These are phyloP conservation scores for Aphaenogaster ashmeadi DNA, from an alignment of 1,140 invertebrate species.

Conservation along the genomic window DNA sequence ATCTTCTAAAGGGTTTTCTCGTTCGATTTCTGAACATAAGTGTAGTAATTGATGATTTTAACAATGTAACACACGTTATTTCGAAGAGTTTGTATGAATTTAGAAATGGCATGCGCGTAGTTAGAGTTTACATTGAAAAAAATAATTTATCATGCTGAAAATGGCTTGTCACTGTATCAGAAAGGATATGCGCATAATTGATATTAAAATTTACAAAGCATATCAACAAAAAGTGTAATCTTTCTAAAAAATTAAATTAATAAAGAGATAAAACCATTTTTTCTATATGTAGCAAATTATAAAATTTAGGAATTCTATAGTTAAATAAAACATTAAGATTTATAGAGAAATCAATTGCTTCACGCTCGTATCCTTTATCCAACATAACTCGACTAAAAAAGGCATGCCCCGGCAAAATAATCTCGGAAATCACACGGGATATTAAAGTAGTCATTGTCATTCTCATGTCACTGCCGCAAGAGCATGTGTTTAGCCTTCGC, in stretches of 20 bases:
- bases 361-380: neutral
- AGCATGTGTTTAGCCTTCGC: slow-evolving; percentile 9
- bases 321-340: neutral
- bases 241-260: neutral
- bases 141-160: slow-evolving; percentile 41
- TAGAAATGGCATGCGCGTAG: slow-evolving; percentile 65
- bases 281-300: neutral
- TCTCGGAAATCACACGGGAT: slow-evolving; percentile 16
- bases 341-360: neutral
- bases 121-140: slow-evolving; percentile 26
- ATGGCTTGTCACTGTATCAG: slow-evolving; percentile 53
- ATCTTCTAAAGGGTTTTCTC: neutral
- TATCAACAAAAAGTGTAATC: neutral
- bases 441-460: neutral
- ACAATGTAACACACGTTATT: neutral
- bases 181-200: neutral
- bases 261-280: neutral
- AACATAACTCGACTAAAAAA: neutral
- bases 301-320: neutral
- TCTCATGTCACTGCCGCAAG: neutral
- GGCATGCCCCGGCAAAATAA: neutral
- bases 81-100: slow-evolving; percentile 21
- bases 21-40: neutral
- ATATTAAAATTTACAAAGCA: neutral
- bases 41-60: neutral